Evolutionary conservation across 2,113 vertebrate genomes (phyloP).

Genomic region (Antechinus stuartii): DNA sequence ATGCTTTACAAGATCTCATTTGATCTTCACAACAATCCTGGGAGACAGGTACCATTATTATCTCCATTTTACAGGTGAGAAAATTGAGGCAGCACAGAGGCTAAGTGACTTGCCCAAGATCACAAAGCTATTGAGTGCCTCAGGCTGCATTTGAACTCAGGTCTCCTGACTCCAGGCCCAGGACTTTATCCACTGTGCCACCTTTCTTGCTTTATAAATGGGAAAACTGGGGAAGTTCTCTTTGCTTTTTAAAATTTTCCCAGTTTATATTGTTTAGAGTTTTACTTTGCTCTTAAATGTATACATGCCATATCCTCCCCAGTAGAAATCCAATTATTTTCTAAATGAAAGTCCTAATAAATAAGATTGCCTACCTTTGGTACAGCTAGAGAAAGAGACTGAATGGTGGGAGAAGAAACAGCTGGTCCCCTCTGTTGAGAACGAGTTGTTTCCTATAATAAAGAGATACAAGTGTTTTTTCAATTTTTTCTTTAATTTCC

Average conservation of each 20-base stretch:
- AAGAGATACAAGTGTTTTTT: background rate
- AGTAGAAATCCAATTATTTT: background rate
- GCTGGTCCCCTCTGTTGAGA: slow-evolving; percentile 82
- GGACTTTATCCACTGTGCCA: background rate
- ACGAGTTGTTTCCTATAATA: slow-evolving; percentile 89
- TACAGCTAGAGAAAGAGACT: slow-evolving; percentile 87
- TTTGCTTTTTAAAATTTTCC: background rate
- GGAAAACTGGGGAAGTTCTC: background rate
- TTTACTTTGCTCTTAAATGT: background rate
- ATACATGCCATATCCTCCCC: background rate
- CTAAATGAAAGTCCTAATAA: background rate
- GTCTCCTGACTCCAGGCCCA: background rate
- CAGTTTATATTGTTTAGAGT: background rate
- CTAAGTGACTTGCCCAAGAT: background rate
- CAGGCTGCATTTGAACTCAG: background rate
- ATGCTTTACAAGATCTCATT: background rate
- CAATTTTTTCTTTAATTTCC: background rate
- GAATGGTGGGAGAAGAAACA: slow-evolving; percentile 87
- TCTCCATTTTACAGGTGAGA: background rate
- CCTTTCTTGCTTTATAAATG: background rate
- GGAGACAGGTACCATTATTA: background rate
- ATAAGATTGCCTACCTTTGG: slow-evolving; percentile 90
- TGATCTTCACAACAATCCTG: background rate
- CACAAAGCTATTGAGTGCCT: background rate
- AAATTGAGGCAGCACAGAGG: background rate